These are phyloP conservation scores for Morelia viridis DNA, from an alignment of 2,797 vertebrate species.

Conservation along the genomic window DNA sequence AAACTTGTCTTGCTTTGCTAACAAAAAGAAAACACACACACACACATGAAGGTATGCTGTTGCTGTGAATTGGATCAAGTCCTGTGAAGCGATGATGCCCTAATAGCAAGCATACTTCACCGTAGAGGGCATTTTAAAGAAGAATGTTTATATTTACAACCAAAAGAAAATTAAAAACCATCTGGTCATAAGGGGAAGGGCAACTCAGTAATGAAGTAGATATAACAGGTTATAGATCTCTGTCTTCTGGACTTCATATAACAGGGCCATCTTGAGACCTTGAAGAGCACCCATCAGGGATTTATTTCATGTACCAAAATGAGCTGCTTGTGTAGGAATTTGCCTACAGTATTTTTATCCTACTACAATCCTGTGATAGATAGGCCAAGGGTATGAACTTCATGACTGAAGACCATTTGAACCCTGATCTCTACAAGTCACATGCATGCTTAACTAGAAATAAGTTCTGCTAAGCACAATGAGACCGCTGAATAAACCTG, in stretches of 20 bases:
- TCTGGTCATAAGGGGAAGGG: neutral
- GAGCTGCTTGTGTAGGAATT: neutral
- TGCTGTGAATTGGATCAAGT: neutral
- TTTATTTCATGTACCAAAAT: neutral
- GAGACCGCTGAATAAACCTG: too few relatives aligned
- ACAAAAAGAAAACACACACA: neutral
- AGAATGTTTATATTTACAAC: neutral
- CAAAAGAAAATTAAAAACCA: neutral
- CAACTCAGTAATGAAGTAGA: neutral
- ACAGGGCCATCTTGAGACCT: neutral
- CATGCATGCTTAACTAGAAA: too few relatives aligned
- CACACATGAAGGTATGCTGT: neutral
- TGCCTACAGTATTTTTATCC: neutral
- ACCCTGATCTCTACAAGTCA: too few relatives aligned
- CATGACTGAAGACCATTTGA: neutral
- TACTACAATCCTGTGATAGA: neutral
- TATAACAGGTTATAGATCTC: neutral
- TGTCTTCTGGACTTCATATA: neutral
- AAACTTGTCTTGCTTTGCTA: neutral
- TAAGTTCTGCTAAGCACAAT: too few relatives aligned
- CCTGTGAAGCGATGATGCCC: neutral
- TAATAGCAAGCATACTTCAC: neutral
- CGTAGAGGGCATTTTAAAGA: neutral
- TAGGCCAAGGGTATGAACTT: neutral
- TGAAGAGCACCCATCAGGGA: neutral